phyloP scores from a whole-genome alignment of 2,113 vertebrate genomes.

The Ginglymostoma cirratum region DNA sequence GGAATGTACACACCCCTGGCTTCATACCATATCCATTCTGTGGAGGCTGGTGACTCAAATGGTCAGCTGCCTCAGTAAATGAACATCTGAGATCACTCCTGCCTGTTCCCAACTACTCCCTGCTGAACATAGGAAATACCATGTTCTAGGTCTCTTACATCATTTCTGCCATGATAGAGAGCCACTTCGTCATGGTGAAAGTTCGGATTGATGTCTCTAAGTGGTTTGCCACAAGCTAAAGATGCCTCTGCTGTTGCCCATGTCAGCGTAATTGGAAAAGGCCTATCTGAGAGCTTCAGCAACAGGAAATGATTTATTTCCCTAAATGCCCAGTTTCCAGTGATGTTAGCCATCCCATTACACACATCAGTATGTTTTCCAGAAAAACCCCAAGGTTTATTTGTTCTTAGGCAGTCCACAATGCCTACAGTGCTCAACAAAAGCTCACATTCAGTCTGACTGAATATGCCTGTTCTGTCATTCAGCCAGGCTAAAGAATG shows the following conservation, averaged over 20 bases:
- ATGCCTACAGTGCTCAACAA: not conserved
- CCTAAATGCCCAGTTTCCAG: not conserved
- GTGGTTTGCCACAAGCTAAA: not conserved
- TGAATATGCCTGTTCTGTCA: too few relatives aligned
- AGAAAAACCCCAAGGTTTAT: not conserved
- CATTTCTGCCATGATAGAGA: not conserved
- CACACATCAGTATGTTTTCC: not conserved
- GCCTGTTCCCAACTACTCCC: too few relatives aligned
- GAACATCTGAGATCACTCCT: too few relatives aligned
- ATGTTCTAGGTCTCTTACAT: not conserved
- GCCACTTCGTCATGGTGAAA: too few relatives aligned
- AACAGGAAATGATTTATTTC: not conserved
- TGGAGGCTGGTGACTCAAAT: too few relatives aligned
- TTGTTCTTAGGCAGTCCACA: not conserved
- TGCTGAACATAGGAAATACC: not conserved
- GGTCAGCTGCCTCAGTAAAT: too few relatives aligned
- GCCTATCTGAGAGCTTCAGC: not conserved
- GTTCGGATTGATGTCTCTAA: not conserved
- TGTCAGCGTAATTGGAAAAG: not conserved
- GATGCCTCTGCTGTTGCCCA: not conserved
- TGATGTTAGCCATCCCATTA: not conserved
- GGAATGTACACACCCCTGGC: too few relatives aligned
- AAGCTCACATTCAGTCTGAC: not conserved
- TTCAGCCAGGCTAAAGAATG: not conserved
- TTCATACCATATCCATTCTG: too few relatives aligned